Conservation (phyloP, 2,797 vertebrate species). For the Sebastes nivosus region DNA sequence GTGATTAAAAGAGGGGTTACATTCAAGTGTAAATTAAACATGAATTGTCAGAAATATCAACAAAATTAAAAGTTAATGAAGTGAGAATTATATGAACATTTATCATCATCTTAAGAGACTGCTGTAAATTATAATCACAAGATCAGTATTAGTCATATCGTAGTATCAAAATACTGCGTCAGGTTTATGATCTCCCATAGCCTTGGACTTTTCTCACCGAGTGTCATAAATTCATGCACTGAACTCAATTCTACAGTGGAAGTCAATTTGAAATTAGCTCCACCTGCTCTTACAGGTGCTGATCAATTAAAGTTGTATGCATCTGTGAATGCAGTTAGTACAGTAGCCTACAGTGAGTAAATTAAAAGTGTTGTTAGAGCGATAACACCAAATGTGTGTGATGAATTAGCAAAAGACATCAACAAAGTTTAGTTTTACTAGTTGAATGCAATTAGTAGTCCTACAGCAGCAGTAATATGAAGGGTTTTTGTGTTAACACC, state of each 20-base stretch:
- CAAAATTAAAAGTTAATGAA: background rate
- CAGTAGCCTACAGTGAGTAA: background rate
- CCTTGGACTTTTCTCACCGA: constrained; percentile 18
- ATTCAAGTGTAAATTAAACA: background rate
- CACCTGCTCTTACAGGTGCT: no score
- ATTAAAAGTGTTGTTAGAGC: background rate
- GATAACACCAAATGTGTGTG: background rate
- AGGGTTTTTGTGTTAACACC: background rate
- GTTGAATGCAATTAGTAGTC: background rate
- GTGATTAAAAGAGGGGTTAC: background rate
- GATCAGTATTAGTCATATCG: background rate
- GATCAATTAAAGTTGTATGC: background rate
- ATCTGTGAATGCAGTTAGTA: constrained; percentile 11
- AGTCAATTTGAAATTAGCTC: no score
- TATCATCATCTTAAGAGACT: background rate
- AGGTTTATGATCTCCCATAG: background rate
- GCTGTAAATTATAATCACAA: background rate
- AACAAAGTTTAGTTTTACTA: background rate
- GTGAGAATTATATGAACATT: background rate
- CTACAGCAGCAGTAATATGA: background rate
- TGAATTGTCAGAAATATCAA: background rate
- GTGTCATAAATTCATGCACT: background rate
- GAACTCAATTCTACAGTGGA: background rate
- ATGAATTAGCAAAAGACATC: background rate
- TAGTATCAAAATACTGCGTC: background rate